These are phyloP conservation scores for Euzophera pinguis DNA, from an alignment of 2,888 invertebrate genomes.

Conservation along the genomic window DNA sequence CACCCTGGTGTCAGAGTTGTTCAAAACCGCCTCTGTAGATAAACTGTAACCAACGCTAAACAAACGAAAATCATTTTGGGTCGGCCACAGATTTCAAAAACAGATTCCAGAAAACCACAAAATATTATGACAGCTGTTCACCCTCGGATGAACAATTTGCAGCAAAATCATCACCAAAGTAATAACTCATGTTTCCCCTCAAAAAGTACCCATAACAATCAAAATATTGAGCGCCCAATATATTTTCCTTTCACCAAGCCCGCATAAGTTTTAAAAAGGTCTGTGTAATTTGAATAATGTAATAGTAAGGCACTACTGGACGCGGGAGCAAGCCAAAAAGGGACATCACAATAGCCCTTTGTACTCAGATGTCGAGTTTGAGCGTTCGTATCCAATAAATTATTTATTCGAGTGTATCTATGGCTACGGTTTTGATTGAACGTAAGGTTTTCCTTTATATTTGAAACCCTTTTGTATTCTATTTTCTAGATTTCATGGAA, in stretches of 20 bases:
- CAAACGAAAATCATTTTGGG: no score
- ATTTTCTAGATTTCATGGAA: background rate
- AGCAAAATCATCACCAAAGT: no score
- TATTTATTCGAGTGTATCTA: constrained; percentile 16
- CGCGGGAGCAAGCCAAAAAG: constrained; percentile 37
- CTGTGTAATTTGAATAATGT: constrained; percentile 56
- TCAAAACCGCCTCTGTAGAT: no score
- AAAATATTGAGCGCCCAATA: background rate
- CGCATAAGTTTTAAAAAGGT: constrained; percentile 21
- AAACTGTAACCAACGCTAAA: no score
- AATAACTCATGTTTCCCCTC: no score
- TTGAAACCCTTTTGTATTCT: constrained; percentile 1
- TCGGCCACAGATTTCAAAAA: no score
- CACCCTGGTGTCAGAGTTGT: no score
- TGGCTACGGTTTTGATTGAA: constrained; percentile 5
- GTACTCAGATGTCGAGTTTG: constrained; percentile 10
- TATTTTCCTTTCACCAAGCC: background rate
- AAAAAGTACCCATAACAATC: background rate
- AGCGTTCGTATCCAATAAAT: constrained; percentile 18
- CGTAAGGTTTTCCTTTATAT: background rate
- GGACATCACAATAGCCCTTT: constrained; percentile 44
- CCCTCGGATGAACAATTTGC: no score
- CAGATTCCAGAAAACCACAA: no score
- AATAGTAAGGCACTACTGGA: constrained; percentile 38
- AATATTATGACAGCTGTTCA: no score